Percentiles rank a stretch among this genome's conserved stretches.
Conservation (phyloP, 2,888 invertebrate species). For the Dione juno region DNA sequence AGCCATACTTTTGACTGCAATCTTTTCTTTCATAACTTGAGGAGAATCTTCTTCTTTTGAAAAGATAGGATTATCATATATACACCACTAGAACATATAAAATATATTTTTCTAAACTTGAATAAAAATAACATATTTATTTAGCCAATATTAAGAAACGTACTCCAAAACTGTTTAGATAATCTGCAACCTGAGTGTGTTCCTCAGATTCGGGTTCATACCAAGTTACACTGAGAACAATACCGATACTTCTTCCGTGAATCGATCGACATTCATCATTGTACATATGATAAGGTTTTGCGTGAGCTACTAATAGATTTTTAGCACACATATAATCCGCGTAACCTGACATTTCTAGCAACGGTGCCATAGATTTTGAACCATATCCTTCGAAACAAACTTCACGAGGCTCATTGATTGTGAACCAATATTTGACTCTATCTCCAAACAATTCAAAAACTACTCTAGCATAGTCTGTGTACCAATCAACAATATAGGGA, state of each 20-base stretch:
- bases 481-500: conserved; percentile 62
- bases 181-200: conserved; percentile 68
- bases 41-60: too few relatives aligned
- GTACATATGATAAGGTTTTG: conserved; percentile 60
- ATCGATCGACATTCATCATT: conserved; percentile 52
- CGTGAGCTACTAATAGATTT: conserved; percentile 78
- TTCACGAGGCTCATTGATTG: conserved; percentile 76
- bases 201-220: conserved; percentile 67
- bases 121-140: neutral
- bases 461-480: conserved; percentile 62
- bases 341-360: conserved; percentile 59
- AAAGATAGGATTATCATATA: too few relatives aligned
- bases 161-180: conserved; percentile 76
- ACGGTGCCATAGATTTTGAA: conserved; percentile 44
- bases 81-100: conserved; percentile 43
- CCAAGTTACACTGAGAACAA: conserved; percentile 47
- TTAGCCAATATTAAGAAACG: neutral
- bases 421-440: conserved; percentile 73
- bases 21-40: conserved; percentile 37
- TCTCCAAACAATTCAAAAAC: conserved; percentile 65
- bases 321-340: conserved; percentile 72
- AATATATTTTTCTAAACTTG: neutral
- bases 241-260: conserved; percentile 53
- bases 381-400: conserved; percentile 65
- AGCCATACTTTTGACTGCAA: conserved; percentile 80